Conservation (phyloP, 2,113 vertebrate genomes). For the Semicossyphus pulcher region DNA sequence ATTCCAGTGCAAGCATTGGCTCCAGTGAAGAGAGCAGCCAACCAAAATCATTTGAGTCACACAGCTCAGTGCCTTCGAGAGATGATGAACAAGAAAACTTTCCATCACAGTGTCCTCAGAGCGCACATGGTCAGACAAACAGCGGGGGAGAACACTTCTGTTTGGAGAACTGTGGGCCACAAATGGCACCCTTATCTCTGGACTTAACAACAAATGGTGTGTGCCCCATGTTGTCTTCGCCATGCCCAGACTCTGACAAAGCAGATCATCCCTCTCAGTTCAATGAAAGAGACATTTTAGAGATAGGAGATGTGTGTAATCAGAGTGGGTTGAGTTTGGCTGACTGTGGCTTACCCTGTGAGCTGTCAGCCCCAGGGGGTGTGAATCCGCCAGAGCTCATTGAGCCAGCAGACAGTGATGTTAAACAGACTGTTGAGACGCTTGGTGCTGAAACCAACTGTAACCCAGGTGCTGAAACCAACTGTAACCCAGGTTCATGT, state of each 20-base stretch:
- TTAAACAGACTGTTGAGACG: constrained; percentile 73
- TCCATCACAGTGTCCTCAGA: constrained; percentile 85
- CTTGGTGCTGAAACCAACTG: constrained; percentile 51
- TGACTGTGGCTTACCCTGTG: constrained; percentile 61
- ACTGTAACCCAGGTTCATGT: constrained; percentile 59
- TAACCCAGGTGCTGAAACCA: constrained; percentile 39
- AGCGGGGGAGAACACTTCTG: constrained; percentile 85
- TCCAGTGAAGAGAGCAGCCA: constrained; percentile 38
- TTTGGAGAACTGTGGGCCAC: constrained; percentile 81
- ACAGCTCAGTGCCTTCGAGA: constrained; percentile 70
- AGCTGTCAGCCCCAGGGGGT: constrained; percentile 55
- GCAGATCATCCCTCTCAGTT: constrained; percentile 54
- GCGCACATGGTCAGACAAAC: constrained; percentile 85
- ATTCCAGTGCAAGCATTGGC: constrained; percentile 21
- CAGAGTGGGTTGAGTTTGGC: constrained; percentile 65
- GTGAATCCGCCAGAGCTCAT: constrained; percentile 50
- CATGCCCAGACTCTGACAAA: constrained; percentile 68
- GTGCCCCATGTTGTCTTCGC: constrained; percentile 78
- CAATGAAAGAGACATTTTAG: constrained; percentile 73
- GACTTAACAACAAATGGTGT: constrained; percentile 60
- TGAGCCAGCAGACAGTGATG: constrained; percentile 42
- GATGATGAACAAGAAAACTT: constrained; percentile 71
- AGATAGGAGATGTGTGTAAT: constrained; percentile 63
- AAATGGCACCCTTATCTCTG: constrained; percentile 80
- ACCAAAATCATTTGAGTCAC: constrained; percentile 73